Base-by-base conservation (phyloP, 2,113 vertebrate species). In the Toxostoma redivivum region DNA sequence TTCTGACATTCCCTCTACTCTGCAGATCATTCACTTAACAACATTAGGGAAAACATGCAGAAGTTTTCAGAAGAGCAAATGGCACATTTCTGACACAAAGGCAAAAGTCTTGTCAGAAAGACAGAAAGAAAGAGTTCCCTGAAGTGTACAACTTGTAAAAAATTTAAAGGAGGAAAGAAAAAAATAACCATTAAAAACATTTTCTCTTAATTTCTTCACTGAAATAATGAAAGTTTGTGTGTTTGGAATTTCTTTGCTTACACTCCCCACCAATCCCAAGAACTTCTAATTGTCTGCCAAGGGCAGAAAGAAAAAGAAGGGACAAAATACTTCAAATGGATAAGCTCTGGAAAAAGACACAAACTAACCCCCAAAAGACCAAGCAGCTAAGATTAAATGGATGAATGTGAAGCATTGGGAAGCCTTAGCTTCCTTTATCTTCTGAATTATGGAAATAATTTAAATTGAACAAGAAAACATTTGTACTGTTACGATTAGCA, bases 261-360 rank as follows among this genome's bases (percentile, higher is more conserved):
- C 4, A 8, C 1, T 16, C 8, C 4, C 0, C 24, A 14, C 8
- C 22, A 74, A 65, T 2, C 17, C 8, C 24, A 57, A 57, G 13
- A 83, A 67, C 28, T 61, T 91, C 25, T 42, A 57, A 62, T 19
- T 2, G 0, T 15, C 33, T 28, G 15, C 25, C 11, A 19, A 61
- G 61, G 48, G 11, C 31, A 90, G 15, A 64, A 20, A 76, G 19
- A 85, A 92, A 79, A 28, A 64, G 50, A 1, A 78, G 13, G 40
- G 20, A 20, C 2, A 78, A 67, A 81, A 54, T 2, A 61, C 12
- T 83, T 57, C 15, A 51, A 80, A 86, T 2, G 0, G 10, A 19
- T 70, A 86, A 73, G 12, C 15, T 61, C 10, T 20, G 40, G 31
- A n/a, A 45, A 33, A 51, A 91, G 61, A 37, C 0, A 57, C 35